phyloP scores from a whole-genome alignment of 1,140 invertebrate genomes.

The Megathymus violae region DNA sequence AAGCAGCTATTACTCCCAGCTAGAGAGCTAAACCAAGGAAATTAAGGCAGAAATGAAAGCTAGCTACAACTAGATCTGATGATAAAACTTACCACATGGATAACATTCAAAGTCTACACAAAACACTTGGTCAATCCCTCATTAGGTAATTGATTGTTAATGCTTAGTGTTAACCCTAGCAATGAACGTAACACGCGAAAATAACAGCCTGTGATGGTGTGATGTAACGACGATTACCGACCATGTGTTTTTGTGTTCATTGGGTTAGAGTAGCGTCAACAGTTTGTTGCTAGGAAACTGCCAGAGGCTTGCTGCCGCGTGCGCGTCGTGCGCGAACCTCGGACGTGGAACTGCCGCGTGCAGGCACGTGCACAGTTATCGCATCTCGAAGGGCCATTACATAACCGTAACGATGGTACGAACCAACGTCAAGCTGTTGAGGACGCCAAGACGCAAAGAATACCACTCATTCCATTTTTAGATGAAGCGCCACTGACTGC shows the following conservation, averaged over 20 bases:
- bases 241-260: constrained; percentile 80
- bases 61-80: constrained; percentile 26
- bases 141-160: constrained; percentile 55
- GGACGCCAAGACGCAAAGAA: constrained; percentile 52
- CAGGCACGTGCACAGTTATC: constrained; percentile 71
- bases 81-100: constrained; percentile 34
- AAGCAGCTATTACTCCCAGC: neutral
- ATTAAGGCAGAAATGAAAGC: constrained; percentile 37
- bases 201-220: constrained; percentile 60
- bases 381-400: constrained; percentile 67
- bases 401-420: constrained; percentile 65
- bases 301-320: constrained; percentile 64
- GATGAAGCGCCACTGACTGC: constrained; percentile 72
- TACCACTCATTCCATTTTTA: constrained; percentile 78
- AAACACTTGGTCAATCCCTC: constrained; percentile 34
- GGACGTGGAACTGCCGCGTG: constrained; percentile 75
- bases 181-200: constrained; percentile 60
- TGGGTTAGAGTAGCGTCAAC: constrained; percentile 78
- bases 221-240: constrained; percentile 77
- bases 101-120: constrained; percentile 39
- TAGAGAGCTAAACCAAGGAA: constrained; percentile 15
- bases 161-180: constrained; percentile 56
- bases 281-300: constrained; percentile 82
- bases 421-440: constrained; percentile 44
- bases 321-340: constrained; percentile 60